These are phyloP conservation scores for Drosophila orena DNA, from an alignment of 1,140 invertebrate species.

Conservation along the genomic window DNA sequence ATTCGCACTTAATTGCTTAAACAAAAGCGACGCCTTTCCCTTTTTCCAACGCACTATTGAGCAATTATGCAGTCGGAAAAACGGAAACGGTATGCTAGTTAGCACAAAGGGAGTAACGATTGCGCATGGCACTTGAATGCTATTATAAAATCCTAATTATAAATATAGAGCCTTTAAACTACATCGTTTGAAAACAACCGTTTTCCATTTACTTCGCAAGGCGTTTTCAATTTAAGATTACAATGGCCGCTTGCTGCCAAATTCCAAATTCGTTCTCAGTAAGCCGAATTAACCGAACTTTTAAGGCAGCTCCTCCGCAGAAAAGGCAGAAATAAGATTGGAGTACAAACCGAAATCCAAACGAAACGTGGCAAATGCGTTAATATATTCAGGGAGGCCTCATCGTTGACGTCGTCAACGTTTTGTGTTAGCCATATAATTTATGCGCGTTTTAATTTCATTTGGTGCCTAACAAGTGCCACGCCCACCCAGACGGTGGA, in stretches of 20 bases:
- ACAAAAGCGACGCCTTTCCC: slow-evolving; percentile 48
- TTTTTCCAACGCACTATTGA: slow-evolving; percentile 62
- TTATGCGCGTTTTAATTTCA: slow-evolving; percentile 82
- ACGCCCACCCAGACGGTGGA: slow-evolving; percentile 43
- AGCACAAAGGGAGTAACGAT: not conserved
- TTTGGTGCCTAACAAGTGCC: slow-evolving; percentile 74
- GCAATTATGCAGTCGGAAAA: slow-evolving; percentile 60
- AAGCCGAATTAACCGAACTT: slow-evolving; percentile 41
- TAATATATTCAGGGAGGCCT: slow-evolving; percentile 75
- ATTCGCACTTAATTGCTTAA: slow-evolving; percentile 72
- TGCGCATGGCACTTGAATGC: too few relatives aligned
- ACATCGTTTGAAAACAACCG: too few relatives aligned
- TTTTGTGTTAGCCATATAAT: slow-evolving; percentile 64
- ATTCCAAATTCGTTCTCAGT: not conserved
- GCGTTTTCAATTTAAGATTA: too few relatives aligned
- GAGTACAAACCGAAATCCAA: slow-evolving; percentile 30
- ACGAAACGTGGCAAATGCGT: slow-evolving; percentile 62
- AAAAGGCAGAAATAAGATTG: not conserved
- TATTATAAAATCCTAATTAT: too few relatives aligned
- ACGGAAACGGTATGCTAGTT: slow-evolving; percentile 27
- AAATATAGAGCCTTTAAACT: too few relatives aligned
- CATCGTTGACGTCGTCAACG: slow-evolving; percentile 35
- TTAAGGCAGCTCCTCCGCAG: not conserved
- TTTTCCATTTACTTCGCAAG: too few relatives aligned
- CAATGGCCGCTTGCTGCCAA: too few relatives aligned